Conservation (phyloP, 2,888 invertebrate species). For the Amiota minor region DNA sequence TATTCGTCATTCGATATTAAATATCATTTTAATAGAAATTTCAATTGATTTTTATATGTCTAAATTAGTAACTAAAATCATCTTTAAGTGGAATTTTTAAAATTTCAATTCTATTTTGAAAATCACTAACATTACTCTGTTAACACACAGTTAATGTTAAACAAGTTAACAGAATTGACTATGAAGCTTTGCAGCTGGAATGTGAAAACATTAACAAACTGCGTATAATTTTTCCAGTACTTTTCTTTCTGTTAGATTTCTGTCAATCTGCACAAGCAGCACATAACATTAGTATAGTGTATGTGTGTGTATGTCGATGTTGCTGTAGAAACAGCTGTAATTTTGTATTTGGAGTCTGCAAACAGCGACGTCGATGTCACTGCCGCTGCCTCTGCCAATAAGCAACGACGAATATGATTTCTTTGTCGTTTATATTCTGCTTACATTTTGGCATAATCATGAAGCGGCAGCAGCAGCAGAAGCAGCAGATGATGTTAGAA, state of each 20-base stretch:
- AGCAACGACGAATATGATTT: background rate
- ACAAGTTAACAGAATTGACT: background rate
- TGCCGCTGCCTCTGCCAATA: constrained; percentile 5
- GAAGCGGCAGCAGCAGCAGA: constrained; percentile 41
- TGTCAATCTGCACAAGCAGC: background rate
- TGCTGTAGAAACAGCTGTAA: background rate
- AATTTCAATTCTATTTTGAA: no score
- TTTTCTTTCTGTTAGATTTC: background rate
- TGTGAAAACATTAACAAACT: background rate
- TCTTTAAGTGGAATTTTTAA: background rate
- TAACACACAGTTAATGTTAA: background rate
- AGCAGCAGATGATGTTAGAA: constrained; percentile 53
- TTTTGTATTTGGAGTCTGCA: background rate
- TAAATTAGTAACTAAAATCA: background rate
- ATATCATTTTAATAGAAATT: no score
- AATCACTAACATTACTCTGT: background rate
- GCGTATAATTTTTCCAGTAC: constrained; percentile 5
- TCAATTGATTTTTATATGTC: no score
- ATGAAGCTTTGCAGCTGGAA: constrained; percentile 1
- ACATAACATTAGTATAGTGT: background rate
- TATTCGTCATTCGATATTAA: no score
- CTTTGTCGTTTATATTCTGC: background rate
- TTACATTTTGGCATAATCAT: constrained; percentile 30
- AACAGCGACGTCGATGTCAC: constrained; percentile 7
- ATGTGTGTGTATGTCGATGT: background rate